These are phyloP conservation scores for Scalopus aquaticus DNA, from an alignment of 2,113 vertebrate species.

Conservation along the genomic window DNA sequence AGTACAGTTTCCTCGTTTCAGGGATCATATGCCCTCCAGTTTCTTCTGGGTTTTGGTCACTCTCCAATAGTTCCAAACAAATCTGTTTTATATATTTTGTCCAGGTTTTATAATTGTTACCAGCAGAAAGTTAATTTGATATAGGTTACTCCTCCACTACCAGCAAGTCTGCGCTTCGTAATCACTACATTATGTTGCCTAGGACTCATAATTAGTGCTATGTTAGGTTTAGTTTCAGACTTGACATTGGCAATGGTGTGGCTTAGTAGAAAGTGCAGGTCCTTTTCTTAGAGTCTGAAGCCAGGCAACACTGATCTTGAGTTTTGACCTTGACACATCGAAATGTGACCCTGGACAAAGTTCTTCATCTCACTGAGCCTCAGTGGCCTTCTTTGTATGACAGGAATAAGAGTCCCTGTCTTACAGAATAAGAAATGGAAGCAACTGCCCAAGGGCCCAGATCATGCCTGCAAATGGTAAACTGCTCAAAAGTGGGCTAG, in stretches of 20 bases:
- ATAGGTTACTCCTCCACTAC: not conserved
- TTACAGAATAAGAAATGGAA: not conserved
- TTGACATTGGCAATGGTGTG: not conserved
- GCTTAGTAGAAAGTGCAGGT: not conserved
- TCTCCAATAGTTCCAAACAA: not conserved
- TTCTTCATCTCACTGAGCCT: not conserved
- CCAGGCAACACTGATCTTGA: not conserved
- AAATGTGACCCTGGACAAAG: not conserved
- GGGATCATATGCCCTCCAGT: not conserved
- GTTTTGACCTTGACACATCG: not conserved
- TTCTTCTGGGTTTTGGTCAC: not conserved
- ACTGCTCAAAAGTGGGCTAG: not conserved
- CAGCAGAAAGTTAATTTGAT: not conserved
- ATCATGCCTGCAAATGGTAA: accelerated
- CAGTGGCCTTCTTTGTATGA: not conserved
- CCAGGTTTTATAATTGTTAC: not conserved
- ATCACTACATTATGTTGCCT: not conserved
- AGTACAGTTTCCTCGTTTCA: not conserved
- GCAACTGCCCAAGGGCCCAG: not conserved
- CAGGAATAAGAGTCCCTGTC: not conserved
- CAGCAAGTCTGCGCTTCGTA: not conserved
- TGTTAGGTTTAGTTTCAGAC: not conserved
- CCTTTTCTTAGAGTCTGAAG: not conserved
- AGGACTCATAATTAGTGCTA: not conserved
- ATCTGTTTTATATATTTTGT: not conserved